Conservation (phyloP, 2,888 invertebrate species). For the Agrotis puta region DNA sequence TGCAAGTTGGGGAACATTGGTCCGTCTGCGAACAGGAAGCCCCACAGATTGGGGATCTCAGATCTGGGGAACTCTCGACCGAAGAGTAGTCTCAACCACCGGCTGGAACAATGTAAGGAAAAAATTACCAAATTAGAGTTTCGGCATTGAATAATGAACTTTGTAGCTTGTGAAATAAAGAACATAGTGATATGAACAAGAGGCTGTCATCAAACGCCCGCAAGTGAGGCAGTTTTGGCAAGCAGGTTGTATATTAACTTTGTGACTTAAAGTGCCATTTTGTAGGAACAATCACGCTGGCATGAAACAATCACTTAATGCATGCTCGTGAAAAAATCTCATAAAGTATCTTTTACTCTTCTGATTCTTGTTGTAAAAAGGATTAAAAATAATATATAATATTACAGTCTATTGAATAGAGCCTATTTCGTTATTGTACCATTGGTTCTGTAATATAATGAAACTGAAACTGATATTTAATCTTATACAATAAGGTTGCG, state of each 20-base stretch:
- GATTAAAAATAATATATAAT: neutral
- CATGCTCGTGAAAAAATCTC: too few species aligned
- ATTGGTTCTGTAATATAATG: neutral
- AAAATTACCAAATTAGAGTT: neutral
- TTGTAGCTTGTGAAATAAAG: neutral
- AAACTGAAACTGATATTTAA: neutral
- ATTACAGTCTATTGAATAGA: too few species aligned
- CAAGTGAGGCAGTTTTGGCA: neutral
- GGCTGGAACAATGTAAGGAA: slow-evolving; percentile 86
- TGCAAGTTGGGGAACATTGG: slow-evolving; percentile 82
- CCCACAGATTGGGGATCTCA: slow-evolving; percentile 95
- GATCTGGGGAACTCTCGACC: slow-evolving; percentile 95
- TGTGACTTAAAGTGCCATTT: neutral
- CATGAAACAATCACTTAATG: too few species aligned
- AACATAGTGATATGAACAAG: neutral
- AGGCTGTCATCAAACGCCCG: neutral
- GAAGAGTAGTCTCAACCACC: slow-evolving; percentile 96
- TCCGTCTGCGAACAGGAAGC: slow-evolving; percentile 95
- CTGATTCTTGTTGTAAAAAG: neutral
- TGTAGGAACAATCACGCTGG: neutral
- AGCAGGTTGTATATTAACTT: too few species aligned
- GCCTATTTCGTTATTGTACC: neutral
- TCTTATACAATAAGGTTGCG: neutral
- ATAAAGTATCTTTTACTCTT: too few species aligned
- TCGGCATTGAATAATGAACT: neutral